phyloP scores from a whole-genome alignment of 2,888 invertebrate genomes.

The Siphlonurus alternatus region DNA sequence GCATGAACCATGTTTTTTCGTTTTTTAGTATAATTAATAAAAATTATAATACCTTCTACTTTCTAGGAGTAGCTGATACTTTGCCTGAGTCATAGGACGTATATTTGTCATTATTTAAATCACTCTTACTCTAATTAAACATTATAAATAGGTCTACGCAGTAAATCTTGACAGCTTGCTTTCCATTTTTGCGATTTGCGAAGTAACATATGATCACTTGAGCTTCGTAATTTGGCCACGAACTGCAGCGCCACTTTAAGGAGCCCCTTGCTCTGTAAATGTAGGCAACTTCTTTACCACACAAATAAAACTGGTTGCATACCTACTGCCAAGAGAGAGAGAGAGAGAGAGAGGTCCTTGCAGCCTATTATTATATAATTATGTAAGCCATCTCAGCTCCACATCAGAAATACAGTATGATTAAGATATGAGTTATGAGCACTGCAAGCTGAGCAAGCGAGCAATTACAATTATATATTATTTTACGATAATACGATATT shows the following conservation, averaged over 20 bases:
- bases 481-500: too few species aligned
- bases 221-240: background rate
- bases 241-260: background rate
- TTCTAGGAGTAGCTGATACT: conserved; percentile 13
- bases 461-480: too few species aligned
- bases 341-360: too few species aligned
- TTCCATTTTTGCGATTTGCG: background rate
- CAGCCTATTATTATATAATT: too few species aligned
- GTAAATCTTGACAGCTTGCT: background rate
- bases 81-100: conserved; percentile 13
- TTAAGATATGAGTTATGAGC: too few species aligned
- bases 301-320: too few species aligned
- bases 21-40: background rate
- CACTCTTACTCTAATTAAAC: background rate
- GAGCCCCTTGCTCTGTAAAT: background rate
- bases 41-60: conserved; percentile 10
- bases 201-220: background rate
- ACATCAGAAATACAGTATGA: too few species aligned
- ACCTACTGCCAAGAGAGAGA: too few species aligned
- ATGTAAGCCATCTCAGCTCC: too few species aligned
- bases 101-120: conserved; percentile 8
- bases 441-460: too few species aligned
- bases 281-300: background rate
- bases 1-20: background rate
- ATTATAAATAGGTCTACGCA: background rate